Evolutionary conservation across 2,113 vertebrate genomes (phyloP).

Genomic region (Oreotragus oreotragus): DNA sequence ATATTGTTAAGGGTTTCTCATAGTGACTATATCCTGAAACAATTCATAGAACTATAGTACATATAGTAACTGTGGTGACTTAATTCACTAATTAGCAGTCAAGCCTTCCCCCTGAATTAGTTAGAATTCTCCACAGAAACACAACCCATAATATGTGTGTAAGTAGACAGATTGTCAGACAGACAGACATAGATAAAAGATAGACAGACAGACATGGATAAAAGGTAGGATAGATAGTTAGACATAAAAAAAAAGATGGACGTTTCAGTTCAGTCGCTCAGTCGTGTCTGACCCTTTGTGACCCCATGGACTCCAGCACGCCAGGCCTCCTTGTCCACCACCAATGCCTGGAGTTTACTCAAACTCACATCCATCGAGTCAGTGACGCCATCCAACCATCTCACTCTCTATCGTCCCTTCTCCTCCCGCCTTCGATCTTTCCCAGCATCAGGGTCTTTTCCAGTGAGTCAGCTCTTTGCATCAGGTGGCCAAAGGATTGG

Average conservation of each 20-base stretch:
- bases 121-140: background rate
- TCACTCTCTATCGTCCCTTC: rapidly evolving
- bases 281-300: rapidly evolving
- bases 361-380: rapidly evolving
- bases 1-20: rapidly evolving
- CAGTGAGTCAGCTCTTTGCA: rapidly evolving
- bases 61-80: no score
- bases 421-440: rapidly evolving
- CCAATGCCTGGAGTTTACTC: rapidly evolving
- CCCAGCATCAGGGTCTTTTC: background rate
- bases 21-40: background rate
- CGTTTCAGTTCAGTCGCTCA: background rate
- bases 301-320: background rate
- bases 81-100: rapidly evolving
- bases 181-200: background rate
- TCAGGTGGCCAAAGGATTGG: background rate
- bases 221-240: background rate
- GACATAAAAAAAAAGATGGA: background rate
- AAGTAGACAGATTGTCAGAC: no score
- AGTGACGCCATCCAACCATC: background rate
- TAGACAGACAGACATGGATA: background rate
- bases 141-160: no score
- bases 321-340: background rate
- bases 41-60: rapidly evolving
- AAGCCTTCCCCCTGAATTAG: rapidly evolving